Evolutionary conservation across 2,888 invertebrate species (phyloP), one percentile per base, ranked within the genome.

Genomic region (Drosophila paranaensis): DNA sequence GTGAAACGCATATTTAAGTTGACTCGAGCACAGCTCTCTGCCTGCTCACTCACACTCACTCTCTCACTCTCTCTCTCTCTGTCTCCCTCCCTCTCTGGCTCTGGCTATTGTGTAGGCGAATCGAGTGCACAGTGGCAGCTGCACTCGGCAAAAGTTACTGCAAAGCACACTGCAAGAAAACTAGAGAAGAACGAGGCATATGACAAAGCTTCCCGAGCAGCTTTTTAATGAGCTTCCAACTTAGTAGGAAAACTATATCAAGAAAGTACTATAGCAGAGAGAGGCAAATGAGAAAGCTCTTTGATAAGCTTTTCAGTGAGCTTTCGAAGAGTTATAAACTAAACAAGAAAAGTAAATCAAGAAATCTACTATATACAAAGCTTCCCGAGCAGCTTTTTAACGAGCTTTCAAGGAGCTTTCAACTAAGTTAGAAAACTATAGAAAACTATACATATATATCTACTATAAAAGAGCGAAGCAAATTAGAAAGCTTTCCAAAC

Each of bases 1-100:
- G 74, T 82, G 72, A 76, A 85, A 75, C 88, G 80, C 74, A 74
- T 77, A 82, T 74, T 81, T 62, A 71, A 77, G 71, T 74, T 68
- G 69, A 73, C 71, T 74, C 33, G 45, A 50, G 60, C 37, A 45
- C 53, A 71, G 63, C 58, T 63, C 58, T 63, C 60, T 33, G 46
- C 25, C 25, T 6, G 2, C 39, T 14, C 39, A 3, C n/a, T 14
- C 30, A 11, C 43, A 0, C 37, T 20, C 33, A 3, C 55, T 13
- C 8, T 5, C 16, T 6, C 35, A 0, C 33, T 1, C 25, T 60
- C 20, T 30, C 16, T 3, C 30, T 3, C 33, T 6, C 42, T 13
- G 42, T 3, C 35, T 35, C n/a, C 13, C 33, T 6, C 42, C 9
- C 54, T 3, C 35, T 35, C n/a, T 13, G 10, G 6, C 13, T 46